Percentiles rank a stretch among this genome's conserved stretches.
phyloP scores from a whole-genome alignment of 2,113 vertebrate genomes.

The Anarrhichthys ocellatus region DNA sequence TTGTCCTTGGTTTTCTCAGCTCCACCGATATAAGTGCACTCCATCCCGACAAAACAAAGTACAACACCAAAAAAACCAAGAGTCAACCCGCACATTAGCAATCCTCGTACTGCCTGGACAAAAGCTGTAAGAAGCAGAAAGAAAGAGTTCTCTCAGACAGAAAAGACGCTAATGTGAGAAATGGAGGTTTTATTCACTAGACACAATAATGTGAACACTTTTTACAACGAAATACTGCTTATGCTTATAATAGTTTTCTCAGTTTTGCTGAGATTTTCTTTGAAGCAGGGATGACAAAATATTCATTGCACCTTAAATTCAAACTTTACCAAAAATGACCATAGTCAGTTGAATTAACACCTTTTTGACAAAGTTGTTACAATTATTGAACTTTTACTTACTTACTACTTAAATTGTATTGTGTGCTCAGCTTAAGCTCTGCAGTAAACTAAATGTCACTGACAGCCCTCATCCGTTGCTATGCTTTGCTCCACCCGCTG shows the following conservation, averaged over 20 bases:
- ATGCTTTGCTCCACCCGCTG: neutral
- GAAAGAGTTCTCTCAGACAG: neutral
- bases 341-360: neutral
- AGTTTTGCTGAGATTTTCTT: neutral
- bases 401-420: neutral
- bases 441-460: neutral
- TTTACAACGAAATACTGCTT: neutral
- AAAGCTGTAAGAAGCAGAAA: slow-evolving; percentile 65
- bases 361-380: neutral
- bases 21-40: slow-evolving; percentile 84
- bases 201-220: neutral
- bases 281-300: neutral
- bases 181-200: neutral
- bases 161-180: neutral
- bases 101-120: slow-evolving; percentile 78
- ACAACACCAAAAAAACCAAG: slow-evolving; percentile 75
- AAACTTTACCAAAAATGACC: neutral
- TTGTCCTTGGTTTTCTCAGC: slow-evolving; percentile 74
- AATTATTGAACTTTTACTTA: neutral
- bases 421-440: neutral
- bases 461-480: neutral
- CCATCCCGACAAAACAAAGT: slow-evolving; percentile 83
- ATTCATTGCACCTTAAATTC: too few relatives aligned
- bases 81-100: slow-evolving; percentile 77
- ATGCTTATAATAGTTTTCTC: neutral